Base-by-base conservation (phyloP, 1,140 invertebrate species). In the Campoletis sonorensis region DNA sequence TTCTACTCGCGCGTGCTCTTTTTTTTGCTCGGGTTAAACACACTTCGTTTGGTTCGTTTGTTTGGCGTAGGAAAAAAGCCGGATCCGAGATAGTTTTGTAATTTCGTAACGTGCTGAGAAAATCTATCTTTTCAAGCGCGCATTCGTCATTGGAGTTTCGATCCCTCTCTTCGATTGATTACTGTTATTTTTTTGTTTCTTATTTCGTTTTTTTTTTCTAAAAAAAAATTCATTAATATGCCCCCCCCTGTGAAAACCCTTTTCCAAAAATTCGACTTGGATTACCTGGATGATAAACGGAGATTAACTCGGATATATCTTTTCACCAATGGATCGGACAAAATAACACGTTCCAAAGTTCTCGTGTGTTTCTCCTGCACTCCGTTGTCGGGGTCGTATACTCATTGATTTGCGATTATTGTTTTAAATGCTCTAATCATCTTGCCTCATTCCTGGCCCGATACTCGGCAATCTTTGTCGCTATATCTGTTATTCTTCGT, bases 221-320 rank as follows among this genome's bases (percentile, higher is more conserved):
- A 45, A 77, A 77, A 77, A 64, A 77, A 77, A 7, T 40, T 54
- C 54, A 77, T 77, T 77, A 77, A 77, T 77, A 40, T 64, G 54
- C 75, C 75, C 72, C 54, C 75, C 49, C 73, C 16, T n/a, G 26
- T 61, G 18, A 37, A n/a, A 16, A 16, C 54, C 75, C 75, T 2
- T n/a, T 45, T 23, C 23, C 21, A 15, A 23, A 67, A 67, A 27
- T 26, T 33, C 54, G 37, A 76, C 73, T 30, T 64, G 16, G 75
- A 77, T 77, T 77, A 77, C 75, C 75, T 77, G 75, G 75, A 33
- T 37, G 30, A 54, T 58, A 58, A 16, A 75, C 72, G 72, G 26
- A 58, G 72, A 54, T 45, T 11, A 10, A 45, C 11, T n/a, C 40
- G 8, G 40, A 45, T 13, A 45, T 45, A 45, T 45, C 30, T 33